phyloP scores from a whole-genome alignment of 2,888 invertebrate species.

The Zaprionus lineosus region DNA sequence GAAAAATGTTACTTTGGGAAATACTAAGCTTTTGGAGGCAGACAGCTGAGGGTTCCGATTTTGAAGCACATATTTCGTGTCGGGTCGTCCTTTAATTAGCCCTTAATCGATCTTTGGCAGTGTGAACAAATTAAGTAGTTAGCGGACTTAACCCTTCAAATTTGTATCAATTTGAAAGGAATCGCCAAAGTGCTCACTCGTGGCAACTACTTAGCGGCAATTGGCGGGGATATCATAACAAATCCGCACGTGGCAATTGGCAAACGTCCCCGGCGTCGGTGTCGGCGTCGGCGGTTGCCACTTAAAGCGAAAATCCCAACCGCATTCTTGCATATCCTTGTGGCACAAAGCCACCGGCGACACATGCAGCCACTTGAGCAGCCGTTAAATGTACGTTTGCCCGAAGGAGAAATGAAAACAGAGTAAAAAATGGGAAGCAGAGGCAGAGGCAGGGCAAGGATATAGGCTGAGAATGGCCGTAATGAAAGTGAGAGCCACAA shows the following conservation, averaged over 20 bases:
- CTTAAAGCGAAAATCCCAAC: constrained; percentile 39
- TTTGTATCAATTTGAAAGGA: background rate
- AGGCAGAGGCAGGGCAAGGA: no score
- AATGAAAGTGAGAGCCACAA: constrained; percentile 14
- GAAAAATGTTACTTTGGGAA: no score
- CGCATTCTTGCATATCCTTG: constrained; percentile 6
- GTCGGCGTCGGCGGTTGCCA: constrained; percentile 19
- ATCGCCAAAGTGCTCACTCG: constrained; percentile 31
- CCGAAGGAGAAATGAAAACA: no score
- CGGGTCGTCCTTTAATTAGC: no score
- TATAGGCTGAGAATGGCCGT: no score
- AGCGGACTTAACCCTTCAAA: constrained; percentile 23
- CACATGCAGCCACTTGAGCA: constrained; percentile 64
- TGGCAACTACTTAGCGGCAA: constrained; percentile 50
- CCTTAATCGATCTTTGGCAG: background rate
- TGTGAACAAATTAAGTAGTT: constrained; percentile 32
- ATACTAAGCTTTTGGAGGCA: no score
- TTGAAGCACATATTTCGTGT: background rate
- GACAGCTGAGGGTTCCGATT: no score
- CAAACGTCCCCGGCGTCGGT: constrained; percentile 4
- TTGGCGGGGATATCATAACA: constrained; percentile 63
- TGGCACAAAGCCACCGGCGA: constrained; percentile 33
- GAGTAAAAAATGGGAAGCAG: background rate
- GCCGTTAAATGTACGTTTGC: constrained; percentile 27
- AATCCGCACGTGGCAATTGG: constrained; percentile 46